Percentiles rank a stretch among this genome's conserved stretches.
Evolutionary conservation across 2,113 vertebrate genomes (phyloP).

Genomic region (Microtus pennsylvanicus): DNA sequence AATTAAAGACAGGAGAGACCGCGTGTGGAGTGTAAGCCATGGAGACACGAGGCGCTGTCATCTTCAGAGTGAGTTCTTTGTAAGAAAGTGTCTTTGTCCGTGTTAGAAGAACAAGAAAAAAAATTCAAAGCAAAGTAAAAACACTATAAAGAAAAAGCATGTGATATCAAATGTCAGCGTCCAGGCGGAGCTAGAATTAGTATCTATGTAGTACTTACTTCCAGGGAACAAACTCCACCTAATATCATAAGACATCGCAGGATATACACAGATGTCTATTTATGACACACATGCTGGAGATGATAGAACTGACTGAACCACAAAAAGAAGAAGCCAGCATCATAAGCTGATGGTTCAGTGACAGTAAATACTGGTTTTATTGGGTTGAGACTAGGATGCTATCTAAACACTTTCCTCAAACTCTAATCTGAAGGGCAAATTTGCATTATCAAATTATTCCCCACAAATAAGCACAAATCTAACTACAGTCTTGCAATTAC

Average conservation of each 20-base stretch:
- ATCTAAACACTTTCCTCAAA: background rate
- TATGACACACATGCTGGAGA: slow-evolving; percentile 4
- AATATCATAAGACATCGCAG: slow-evolving; percentile 50
- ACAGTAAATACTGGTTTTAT: slow-evolving; percentile 22
- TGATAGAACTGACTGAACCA: background rate
- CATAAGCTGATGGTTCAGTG: slow-evolving; percentile 30
- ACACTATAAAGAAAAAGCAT: slow-evolving; percentile 28
- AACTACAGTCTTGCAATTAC: slow-evolving; percentile 16
- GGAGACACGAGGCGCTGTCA: slow-evolving; percentile 66
- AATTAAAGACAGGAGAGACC: slow-evolving; percentile 88
- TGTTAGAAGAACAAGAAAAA: background rate
- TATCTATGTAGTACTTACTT: slow-evolving; percentile 57
- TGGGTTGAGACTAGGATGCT: slow-evolving; percentile 41
- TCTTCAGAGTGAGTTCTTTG: slow-evolving; percentile 67
- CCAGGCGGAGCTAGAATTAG: slow-evolving; percentile 10
- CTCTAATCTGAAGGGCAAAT: slow-evolving; percentile 55
- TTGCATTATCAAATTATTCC: slow-evolving; percentile 24
- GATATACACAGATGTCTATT: slow-evolving; percentile 52
- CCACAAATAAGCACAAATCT: slow-evolving; percentile 37
- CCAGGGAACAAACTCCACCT: background rate
- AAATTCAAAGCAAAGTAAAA: slow-evolving; percentile 42
- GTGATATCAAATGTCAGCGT: slow-evolving; percentile 27
- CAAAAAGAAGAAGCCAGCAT: background rate
- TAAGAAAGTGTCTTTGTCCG: slow-evolving; percentile 57
- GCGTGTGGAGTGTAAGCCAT: slow-evolving; percentile 75